Evolutionary conservation across 2,888 invertebrate species (phyloP).

Genomic region (Meta bourneti): DNA sequence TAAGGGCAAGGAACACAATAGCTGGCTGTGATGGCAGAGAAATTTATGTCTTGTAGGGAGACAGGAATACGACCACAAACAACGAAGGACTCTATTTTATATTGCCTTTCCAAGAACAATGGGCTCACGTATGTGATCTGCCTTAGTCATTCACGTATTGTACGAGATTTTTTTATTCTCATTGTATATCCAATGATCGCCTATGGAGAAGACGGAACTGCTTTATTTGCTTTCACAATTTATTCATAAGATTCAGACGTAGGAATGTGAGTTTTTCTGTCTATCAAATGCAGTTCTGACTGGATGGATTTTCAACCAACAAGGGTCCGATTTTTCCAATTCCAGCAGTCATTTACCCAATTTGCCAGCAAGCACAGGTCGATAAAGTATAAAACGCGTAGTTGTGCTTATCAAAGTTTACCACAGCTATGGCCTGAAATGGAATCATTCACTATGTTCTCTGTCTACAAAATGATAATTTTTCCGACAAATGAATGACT

Average conservation of each 20-base stretch:
- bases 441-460: too few relatives aligned
- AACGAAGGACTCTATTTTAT: conserved; percentile 5
- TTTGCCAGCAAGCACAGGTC: too few relatives aligned
- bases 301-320: neutral
- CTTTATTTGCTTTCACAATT: neutral
- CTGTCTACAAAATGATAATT: too few relatives aligned
- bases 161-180: conserved; percentile 2
- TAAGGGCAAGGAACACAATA: conserved; percentile 65
- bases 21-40: conserved; percentile 38
- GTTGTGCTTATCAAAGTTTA: too few relatives aligned
- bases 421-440: too few relatives aligned
- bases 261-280: neutral
- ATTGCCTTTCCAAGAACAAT: conserved; percentile 52
- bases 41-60: conserved; percentile 55
- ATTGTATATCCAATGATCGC: neutral
- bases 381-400: too few relatives aligned
- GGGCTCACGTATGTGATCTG: conserved; percentile 17
- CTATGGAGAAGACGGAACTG: neutral
- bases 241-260: neutral
- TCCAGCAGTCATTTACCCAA: too few relatives aligned
- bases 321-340: too few relatives aligned
- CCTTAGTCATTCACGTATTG: conserved; percentile 7
- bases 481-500: too few relatives aligned
- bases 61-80: conserved; percentile 15
- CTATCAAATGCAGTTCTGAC: neutral